These are phyloP conservation scores for Psittacula cyanocephala DNA, from an alignment of 2,113 vertebrate species.

Conservation along the genomic window DNA sequence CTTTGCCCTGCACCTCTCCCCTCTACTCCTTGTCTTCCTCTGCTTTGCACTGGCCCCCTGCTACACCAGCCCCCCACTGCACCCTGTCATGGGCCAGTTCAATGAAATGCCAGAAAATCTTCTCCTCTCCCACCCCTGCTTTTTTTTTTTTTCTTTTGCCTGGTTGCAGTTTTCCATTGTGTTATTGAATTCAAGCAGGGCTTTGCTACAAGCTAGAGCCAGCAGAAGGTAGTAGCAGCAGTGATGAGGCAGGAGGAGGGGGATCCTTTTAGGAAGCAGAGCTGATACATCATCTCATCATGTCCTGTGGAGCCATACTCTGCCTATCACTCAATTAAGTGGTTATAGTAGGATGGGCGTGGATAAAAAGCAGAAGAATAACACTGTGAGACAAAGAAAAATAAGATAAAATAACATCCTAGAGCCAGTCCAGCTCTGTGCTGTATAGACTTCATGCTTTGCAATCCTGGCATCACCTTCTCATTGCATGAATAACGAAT, in stretches of 20 bases:
- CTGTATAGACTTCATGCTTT: not conserved
- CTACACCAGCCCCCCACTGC: not conserved
- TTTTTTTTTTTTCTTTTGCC: not conserved
- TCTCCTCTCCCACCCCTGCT: not conserved
- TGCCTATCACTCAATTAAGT: conserved; percentile 9
- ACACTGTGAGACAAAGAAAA: not conserved
- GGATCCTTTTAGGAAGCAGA: not conserved
- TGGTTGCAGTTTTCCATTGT: not conserved
- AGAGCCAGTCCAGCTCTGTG: not conserved
- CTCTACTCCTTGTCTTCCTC: not conserved
- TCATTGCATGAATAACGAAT: not conserved
- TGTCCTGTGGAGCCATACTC: not conserved
- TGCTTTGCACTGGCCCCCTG: not conserved
- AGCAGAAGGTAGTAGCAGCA: not conserved
- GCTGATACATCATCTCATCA: not conserved
- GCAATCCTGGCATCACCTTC: not conserved
- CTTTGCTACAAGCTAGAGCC: not conserved
- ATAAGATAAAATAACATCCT: not conserved
- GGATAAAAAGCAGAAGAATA: not conserved
- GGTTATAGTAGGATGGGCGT: not conserved
- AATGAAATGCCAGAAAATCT: not conserved
- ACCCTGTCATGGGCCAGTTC: not conserved
- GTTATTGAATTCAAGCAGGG: not conserved
- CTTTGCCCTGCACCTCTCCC: not conserved
- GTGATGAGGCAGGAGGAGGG: not conserved